Evolutionary conservation across 2,888 invertebrate species (phyloP).

Genomic region (Sinhomidia bicolor): DNA sequence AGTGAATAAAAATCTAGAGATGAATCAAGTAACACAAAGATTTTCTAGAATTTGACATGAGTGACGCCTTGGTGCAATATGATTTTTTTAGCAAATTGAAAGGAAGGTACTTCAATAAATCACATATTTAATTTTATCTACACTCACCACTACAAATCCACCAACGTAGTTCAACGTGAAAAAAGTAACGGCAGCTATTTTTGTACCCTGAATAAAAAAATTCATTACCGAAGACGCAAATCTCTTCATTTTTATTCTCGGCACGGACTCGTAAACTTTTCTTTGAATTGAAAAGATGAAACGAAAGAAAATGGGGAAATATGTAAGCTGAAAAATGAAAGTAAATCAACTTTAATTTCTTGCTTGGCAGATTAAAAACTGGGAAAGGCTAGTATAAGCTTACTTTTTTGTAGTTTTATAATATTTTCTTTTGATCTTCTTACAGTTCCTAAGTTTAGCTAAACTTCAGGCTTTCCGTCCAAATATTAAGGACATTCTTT

Average conservation of each 20-base stretch:
- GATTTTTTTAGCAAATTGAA: too few relatives aligned
- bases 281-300: background rate
- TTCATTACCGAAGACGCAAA: constrained; percentile 54
- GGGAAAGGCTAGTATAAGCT: background rate
- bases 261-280: background rate
- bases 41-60: too few relatives aligned
- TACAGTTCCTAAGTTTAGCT: too few relatives aligned
- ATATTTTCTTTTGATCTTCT: too few relatives aligned
- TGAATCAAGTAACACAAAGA: too few relatives aligned
- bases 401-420: background rate
- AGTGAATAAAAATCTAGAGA: too few relatives aligned
- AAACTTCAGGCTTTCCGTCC: too few relatives aligned
- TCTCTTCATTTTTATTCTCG: constrained; percentile 32
- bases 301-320: background rate
- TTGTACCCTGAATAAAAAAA: constrained; percentile 43
- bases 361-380: background rate
- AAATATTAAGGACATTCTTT: background rate
- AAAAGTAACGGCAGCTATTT: constrained; percentile 69
- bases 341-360: background rate
- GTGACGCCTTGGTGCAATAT: too few relatives aligned
- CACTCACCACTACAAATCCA: constrained; percentile 77
- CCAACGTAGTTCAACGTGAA: constrained; percentile 75
- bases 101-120: constrained; percentile 3
- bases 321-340: background rate
- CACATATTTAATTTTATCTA: too few relatives aligned